Percentiles rank a stretch among this genome's conserved stretches.
Evolutionary conservation across 2,888 invertebrate species (phyloP).

Genomic region (Morpho achilles): DNA sequence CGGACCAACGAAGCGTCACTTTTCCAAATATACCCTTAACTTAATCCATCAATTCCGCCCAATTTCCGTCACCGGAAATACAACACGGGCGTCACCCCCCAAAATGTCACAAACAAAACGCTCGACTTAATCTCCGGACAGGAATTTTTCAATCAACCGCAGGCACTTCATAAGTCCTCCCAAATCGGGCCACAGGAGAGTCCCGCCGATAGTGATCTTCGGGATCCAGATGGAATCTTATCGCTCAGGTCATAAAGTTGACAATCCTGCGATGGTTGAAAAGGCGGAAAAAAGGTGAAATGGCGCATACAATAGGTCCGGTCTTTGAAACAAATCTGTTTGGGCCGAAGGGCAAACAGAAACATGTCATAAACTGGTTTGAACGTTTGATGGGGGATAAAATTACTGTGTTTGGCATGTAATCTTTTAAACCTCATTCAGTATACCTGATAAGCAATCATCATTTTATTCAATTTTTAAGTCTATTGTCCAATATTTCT

Average conservation of each 20-base stretch:
- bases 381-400: conserved; percentile 17
- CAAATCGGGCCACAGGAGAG: conserved; percentile 48
- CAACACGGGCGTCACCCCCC: conserved; percentile 45
- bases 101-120: conserved; percentile 57
- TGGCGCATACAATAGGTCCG: conserved; percentile 58
- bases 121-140: conserved; percentile 48
- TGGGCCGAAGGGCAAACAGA: conserved; percentile 52
- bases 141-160: conserved; percentile 72
- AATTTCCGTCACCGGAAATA: conserved; percentile 40
- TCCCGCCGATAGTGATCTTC: conserved; percentile 49
- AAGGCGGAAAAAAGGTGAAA: conserved; percentile 51
- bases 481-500: too few relatives aligned
- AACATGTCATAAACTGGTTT: conserved; percentile 17
- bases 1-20: too few relatives aligned
- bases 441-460: neutral
- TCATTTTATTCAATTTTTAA: too few relatives aligned
- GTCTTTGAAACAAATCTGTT: conserved; percentile 59
- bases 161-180: conserved; percentile 62
- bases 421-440: conserved; percentile 1
- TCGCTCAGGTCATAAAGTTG: conserved; percentile 15
- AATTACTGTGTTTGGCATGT: conserved; percentile 12
- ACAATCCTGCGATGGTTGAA: conserved; percentile 20
- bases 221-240: conserved; percentile 31
- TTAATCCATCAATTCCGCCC: conserved; percentile 24
- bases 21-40: neutral